A percentile compares a stretch with the other conserved stretches of the same genome.
Evolutionary conservation across 1,140 invertebrate species (phyloP).

Genomic region (Trachymyrmex cornetzi): DNA sequence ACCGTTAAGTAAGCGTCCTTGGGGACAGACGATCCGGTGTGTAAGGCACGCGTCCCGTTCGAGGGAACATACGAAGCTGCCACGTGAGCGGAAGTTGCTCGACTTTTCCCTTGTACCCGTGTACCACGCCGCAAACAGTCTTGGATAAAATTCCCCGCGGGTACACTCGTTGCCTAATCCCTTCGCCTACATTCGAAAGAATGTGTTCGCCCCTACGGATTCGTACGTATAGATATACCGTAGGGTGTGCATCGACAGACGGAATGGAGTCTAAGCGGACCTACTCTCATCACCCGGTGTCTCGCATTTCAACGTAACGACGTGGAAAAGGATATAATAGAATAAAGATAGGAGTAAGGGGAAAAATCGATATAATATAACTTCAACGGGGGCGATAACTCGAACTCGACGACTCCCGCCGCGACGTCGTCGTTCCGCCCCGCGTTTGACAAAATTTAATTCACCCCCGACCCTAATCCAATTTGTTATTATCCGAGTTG

Average conservation of each 20-base stretch:
- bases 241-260: not conserved
- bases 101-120: not conserved
- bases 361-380: too few species aligned
- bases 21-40: constrained; percentile 61
- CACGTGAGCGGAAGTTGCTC: constrained; percentile 58
- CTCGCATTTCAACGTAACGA: not conserved
- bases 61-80: constrained; percentile 71
- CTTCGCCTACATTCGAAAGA: constrained; percentile 35
- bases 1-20: constrained; percentile 73
- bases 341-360: not conserved
- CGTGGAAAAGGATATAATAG: not conserved
- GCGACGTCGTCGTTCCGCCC: constrained; percentile 14
- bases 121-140: constrained; percentile 11
- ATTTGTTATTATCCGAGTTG: constrained; percentile 62
- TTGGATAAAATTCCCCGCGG: constrained; percentile 63
- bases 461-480: constrained; percentile 16
- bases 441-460: constrained; percentile 34
- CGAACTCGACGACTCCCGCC: not conserved
- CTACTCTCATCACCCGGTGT: not conserved
- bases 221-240: not conserved
- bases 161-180: constrained; percentile 67
- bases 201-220: constrained; percentile 22
- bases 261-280: not conserved
- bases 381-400: constrained; percentile 18
- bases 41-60: constrained; percentile 72